Percentiles rank a stretch among this genome's conserved stretches.
Conservation (phyloP, 2,888 invertebrate genomes). For the Nudaria mundana region DNA sequence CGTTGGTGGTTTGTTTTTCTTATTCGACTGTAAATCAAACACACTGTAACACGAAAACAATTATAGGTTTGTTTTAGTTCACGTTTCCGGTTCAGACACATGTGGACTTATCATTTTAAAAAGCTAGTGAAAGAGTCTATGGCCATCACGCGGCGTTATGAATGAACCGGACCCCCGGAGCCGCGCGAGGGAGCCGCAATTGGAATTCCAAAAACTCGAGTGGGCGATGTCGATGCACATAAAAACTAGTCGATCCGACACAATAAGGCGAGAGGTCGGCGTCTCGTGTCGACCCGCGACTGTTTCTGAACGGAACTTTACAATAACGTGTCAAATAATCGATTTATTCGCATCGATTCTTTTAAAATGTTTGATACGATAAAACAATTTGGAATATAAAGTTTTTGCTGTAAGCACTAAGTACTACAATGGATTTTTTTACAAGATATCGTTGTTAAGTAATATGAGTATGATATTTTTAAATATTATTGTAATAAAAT, state of each 20-base stretch:
- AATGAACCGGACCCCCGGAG: conserved; percentile 65
- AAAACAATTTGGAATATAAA: too few species aligned
- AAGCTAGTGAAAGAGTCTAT: conserved; percentile 38
- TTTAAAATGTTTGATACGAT: neutral
- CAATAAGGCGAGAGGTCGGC: conserved; percentile 49
- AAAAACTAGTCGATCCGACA: conserved; percentile 62
- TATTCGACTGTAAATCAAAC: conserved; percentile 47
- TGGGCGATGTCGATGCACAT: conserved; percentile 62
- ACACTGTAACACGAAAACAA: conserved; percentile 59
- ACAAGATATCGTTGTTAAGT: too few species aligned
- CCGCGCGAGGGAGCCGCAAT: conserved; percentile 30
- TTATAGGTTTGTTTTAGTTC: conserved; percentile 61
- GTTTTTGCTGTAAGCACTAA: too few species aligned
- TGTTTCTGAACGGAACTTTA: conserved; percentile 36
- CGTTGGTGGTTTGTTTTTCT: conserved; percentile 57
- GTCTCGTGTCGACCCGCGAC: conserved; percentile 42
- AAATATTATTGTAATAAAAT: too few species aligned
- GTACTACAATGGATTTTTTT: too few species aligned
- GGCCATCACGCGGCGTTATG: conserved; percentile 69
- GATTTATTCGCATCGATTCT: neutral
- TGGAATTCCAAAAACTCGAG: conserved; percentile 77
- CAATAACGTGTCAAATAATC: conserved; percentile 15
- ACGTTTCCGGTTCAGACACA: conserved; percentile 61
- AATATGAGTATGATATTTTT: too few species aligned
- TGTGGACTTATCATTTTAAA: conserved; percentile 48